Evolutionary conservation across 2,113 vertebrate species (phyloP), one percentile per base, ranked within the genome.

Genomic region (Datnioides undecimradiatus): DNA sequence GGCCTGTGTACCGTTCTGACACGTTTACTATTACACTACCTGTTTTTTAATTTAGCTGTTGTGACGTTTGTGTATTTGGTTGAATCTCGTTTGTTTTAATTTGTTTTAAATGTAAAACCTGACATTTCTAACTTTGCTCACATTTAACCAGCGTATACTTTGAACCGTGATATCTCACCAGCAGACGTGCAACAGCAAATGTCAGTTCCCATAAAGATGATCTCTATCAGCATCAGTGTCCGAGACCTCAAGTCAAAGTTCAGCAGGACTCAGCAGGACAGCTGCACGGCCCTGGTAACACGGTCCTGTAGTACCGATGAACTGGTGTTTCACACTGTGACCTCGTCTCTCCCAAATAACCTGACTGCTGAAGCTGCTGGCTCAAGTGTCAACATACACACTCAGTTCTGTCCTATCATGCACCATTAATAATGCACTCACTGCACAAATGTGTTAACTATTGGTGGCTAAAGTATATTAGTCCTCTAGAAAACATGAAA

Each of bases 261-360:
- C 83, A 76, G 48, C 76, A 59, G 54, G 64, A 63, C 60, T 52
- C 27, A 49, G n/a, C n/a, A n/a, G n/a, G 48, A 72, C 82, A 80
- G 77, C 83, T 84, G 73, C 77, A 11, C 27, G 23, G 33, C 23
- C 41, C 14, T 69, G 23, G 29, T 73, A 69, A 57, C 72, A 31
- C 31, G 40, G 27, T 13, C 29, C 48, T 62, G 52, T 7, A 33
- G 73, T 27, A 43, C 6, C 9, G 64, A 43, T 71, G 33, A 62
- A 57, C 62, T 34, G 3, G 16, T 12, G 46, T 43, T 69, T 36
- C 29, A 38, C 54, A 71, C 40, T 27, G 14, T 62, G 60, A 80
- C 67, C 79, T 63, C 31, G 33, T 41, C 40, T 14, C 55, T 72
- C 48, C 57, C 41, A 73, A 57, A 85, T 72, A 83, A 62, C 40